phyloP scores from a whole-genome alignment of 2,797 vertebrate genomes.

The Carcharodon carcharias region DNA sequence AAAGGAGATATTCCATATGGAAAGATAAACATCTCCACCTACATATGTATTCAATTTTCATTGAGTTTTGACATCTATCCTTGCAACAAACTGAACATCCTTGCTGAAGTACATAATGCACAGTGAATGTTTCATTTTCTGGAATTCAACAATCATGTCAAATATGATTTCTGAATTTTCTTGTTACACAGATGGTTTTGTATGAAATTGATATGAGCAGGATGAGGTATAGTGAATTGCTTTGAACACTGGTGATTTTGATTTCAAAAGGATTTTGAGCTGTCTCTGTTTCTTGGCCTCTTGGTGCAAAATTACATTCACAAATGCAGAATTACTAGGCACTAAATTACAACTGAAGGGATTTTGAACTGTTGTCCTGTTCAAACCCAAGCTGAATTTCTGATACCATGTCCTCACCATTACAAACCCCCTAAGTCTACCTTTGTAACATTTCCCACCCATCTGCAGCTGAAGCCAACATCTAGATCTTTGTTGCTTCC shows the following conservation, averaged over 20 bases:
- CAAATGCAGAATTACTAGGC: not conserved
- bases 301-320: not conserved
- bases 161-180: not conserved
- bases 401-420: not conserved
- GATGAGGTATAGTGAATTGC: not conserved
- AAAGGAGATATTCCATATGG: not conserved
- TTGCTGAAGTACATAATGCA: not conserved
- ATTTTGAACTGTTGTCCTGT: not conserved
- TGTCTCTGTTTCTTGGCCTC: not conserved
- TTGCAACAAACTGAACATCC: not conserved
- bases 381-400: not conserved
- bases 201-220: not conserved
- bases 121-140: not conserved
- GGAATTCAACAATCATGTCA: not conserved
- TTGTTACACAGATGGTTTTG: not conserved
- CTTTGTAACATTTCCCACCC: not conserved
- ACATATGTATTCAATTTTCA: not conserved
- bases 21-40: not conserved
- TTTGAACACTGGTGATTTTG: not conserved
- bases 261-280: not conserved
- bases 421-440: not conserved
- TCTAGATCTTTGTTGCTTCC: not conserved
- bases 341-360: not conserved
- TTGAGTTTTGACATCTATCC: not conserved
- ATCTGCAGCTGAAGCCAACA: not conserved